Percentiles rank a stretch among this genome's conserved stretches.
Conservation (phyloP, 2,888 invertebrate species). For the Pollenia griseotomentosa region DNA sequence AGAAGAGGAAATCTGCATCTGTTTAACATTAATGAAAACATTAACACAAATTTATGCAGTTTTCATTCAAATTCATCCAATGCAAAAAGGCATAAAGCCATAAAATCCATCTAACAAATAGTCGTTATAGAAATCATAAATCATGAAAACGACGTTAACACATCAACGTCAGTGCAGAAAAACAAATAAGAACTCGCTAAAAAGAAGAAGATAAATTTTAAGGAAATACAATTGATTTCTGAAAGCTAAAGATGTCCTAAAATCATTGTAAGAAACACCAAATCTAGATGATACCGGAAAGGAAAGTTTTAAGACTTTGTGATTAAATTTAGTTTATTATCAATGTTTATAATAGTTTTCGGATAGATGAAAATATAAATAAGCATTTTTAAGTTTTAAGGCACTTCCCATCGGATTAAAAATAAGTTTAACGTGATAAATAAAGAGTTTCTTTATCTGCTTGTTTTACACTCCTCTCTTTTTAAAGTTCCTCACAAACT, state of each 20-base stretch:
- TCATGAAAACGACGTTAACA: conserved; percentile 68
- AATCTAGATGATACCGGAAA: conserved; percentile 16
- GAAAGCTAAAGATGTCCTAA: not conserved
- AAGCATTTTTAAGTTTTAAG: not conserved
- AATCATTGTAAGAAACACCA: conserved; percentile 11
- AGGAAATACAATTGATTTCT: not conserved
- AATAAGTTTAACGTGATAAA: not conserved
- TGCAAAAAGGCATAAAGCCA: not conserved
- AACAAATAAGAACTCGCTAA: conserved; percentile 31
- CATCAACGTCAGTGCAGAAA: conserved; percentile 55
- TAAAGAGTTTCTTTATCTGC: not conserved
- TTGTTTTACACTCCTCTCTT: too few relatives aligned
- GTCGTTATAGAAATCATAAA: conserved; percentile 60
- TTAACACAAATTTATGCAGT: conserved; percentile 55
- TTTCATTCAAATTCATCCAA: conserved; percentile 20
- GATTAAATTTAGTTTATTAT: too few relatives aligned
- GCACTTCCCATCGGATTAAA: not conserved
- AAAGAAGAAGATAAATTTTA: not conserved
- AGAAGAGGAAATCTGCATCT: not conserved
- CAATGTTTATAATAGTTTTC: too few relatives aligned
- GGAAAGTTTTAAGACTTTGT: too few relatives aligned
- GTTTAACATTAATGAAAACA: conserved; percentile 47
- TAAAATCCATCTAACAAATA: conserved; percentile 40
- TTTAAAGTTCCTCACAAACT: too few relatives aligned
- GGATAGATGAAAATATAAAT: too few relatives aligned